Base-by-base conservation (phyloP, 2,113 vertebrate genomes). In the Periophthalmus modestus region DNA sequence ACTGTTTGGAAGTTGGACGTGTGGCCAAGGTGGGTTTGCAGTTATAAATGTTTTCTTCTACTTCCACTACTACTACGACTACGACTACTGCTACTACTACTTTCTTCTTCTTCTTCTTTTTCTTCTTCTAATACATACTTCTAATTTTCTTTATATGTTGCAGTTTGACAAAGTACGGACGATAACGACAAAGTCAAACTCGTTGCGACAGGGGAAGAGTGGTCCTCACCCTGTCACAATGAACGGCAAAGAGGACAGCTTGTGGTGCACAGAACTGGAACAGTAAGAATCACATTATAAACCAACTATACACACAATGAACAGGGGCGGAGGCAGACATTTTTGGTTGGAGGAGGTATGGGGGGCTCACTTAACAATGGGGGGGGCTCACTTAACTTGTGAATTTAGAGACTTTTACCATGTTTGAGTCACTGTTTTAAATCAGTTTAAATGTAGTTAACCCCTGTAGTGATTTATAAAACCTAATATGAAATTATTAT, bases 231-330 rank as follows among this genome's bases (percentile, higher is more conserved):
- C 96, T 0, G 96, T 96, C 76, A 75, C 75, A 84, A 96, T 96
- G 95, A 96, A 96, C 34, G 95, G 94, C 74, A 95, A 95, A 73
- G 96, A 97, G 46, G 96, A 96, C 84, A 90, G 93, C 81, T 91
- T 97, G 82, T 97, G 96, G 95, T 95, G 95, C 84, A 95, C 95
- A 48, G 95, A 97, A 80, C 90, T 97, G 72, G 95, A 97, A 85
- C 95, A 93, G 96, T 97, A 88, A 90, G 87, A 6, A n/a, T 54
- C 52, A 54, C 6, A 54, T n/a, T 54, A n/a, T 1, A 54, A 16
- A 18, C 4, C 18, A n/a, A 2, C n/a, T 54, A 54, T 54, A 43
- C 10, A 43, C 10, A 43, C 39, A 10, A 43, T 43, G 39, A 43
- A 43, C 39, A 43, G 28, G 28, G 28, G 28, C 28, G 28, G 28